A percentile compares a stretch with the other conserved stretches of the same genome.
Evolutionary conservation across 2,113 vertebrate species (phyloP).

Genomic region (Dicerorhinus sumatrensis): DNA sequence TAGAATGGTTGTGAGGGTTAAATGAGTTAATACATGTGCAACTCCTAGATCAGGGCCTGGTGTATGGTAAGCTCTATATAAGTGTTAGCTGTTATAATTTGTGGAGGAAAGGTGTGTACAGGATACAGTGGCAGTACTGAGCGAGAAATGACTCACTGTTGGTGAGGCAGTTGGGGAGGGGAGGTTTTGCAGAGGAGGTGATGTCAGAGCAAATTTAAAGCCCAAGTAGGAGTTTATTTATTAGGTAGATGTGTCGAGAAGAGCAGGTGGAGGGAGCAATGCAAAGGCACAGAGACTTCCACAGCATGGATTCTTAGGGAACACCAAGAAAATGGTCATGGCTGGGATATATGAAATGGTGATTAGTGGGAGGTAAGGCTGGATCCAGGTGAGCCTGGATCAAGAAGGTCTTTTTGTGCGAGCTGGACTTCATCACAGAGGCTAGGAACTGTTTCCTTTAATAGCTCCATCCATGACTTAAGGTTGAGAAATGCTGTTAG

Average conservation of each 20-base stretch:
- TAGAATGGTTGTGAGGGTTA: not conserved
- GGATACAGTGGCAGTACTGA: not conserved
- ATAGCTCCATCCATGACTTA: not conserved
- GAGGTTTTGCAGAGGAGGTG: not conserved
- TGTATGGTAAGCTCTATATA: not conserved
- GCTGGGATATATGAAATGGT: not conserved
- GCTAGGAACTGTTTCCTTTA: not conserved
- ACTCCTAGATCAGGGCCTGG: not conserved
- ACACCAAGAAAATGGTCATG: not conserved
- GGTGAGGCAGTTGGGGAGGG: not conserved
- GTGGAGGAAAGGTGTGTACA: not conserved
- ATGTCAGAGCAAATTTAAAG: not conserved
- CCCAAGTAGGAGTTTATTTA: not conserved
- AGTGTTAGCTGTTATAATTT: not conserved
- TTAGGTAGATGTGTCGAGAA: not conserved
- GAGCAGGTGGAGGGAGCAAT: not conserved
- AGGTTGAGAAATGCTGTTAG: not conserved
- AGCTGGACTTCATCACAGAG: not conserved
- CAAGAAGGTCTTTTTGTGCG: not conserved
- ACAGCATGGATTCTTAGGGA: not conserved
- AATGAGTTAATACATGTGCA: not conserved
- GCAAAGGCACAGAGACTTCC: not conserved
- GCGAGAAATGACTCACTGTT: not conserved
- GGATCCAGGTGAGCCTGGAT: not conserved
- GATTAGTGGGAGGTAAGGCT: not conserved